Evolutionary conservation across 1,140 invertebrate species (phyloP).

Genomic region (Nasonia vitripennis): DNA sequence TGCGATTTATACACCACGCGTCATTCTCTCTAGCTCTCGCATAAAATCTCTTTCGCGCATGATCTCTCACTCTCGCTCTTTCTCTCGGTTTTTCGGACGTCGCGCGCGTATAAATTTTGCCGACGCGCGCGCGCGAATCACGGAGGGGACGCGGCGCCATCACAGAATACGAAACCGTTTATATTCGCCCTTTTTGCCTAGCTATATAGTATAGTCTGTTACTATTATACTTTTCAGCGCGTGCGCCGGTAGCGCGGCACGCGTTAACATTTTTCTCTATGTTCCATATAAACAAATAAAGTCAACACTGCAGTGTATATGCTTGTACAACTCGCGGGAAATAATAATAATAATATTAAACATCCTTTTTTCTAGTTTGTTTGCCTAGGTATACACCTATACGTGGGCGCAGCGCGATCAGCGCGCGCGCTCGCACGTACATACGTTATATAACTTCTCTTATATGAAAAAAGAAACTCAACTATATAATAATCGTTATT

Average conservation of each 20-base stretch:
- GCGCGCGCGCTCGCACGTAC: not conserved
- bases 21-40: not conserved
- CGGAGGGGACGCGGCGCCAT: not conserved
- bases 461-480: slow-evolving; percentile 5
- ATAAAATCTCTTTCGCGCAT: not conserved
- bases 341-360: slow-evolving; percentile 25
- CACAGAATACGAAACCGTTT: slow-evolving; percentile 18
- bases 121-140: not conserved
- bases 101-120: slow-evolving; percentile 8
- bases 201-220: not conserved
- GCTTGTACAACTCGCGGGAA: slow-evolving; percentile 13
- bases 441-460: not conserved
- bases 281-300: slow-evolving; percentile 30
- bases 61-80: not conserved
- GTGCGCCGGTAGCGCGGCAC: not conserved
- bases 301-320: slow-evolving; percentile 27
- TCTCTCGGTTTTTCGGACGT: not conserved
- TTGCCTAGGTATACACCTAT: not conserved
- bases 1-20: slow-evolving; percentile 20
- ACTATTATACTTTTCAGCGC: not conserved
- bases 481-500: slow-evolving; percentile 1
- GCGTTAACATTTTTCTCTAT: slow-evolving; percentile 28
- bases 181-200: slow-evolving; percentile 7
- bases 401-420: not conserved
- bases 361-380: slow-evolving; percentile 39